Conservation (phyloP, 2,797 vertebrate genomes). For the Danio jaintianensis region DNA sequence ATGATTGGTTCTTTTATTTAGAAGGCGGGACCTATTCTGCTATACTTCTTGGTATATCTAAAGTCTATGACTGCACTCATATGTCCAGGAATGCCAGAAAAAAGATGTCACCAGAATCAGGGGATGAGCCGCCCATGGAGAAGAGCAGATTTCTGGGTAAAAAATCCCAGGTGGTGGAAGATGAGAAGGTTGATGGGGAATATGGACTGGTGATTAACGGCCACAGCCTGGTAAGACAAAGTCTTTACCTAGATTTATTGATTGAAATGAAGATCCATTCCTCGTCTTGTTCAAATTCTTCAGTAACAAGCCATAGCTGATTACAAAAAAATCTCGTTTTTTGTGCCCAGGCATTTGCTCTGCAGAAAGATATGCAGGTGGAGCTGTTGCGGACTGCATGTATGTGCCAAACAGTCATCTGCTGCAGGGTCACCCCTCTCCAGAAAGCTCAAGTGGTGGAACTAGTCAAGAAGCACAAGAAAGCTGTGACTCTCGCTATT, state of each 20-base stretch:
- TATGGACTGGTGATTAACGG: slow-evolving; percentile 92
- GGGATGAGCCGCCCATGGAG: slow-evolving; percentile 71
- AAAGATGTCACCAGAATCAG: slow-evolving; percentile 82
- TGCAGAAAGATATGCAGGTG: slow-evolving; percentile 84
- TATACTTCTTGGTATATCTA: background rate
- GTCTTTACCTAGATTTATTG: background rate
- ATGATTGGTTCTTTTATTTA: too few relatives aligned
- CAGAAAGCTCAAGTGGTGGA: slow-evolving; percentile 96
- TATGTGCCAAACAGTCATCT: slow-evolving; percentile 93
- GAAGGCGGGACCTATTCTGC: too few relatives aligned
- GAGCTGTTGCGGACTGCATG: slow-evolving; percentile 88
- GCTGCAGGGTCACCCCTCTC: slow-evolving; percentile 92
- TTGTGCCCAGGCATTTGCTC: slow-evolving; percentile 81
- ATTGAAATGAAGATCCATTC: background rate
- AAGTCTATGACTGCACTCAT: background rate
- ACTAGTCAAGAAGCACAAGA: slow-evolving; percentile 93
- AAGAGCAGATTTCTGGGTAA: slow-evolving; percentile 69
- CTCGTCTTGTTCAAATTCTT: background rate
- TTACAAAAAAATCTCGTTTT: background rate
- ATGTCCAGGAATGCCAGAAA: slow-evolving; percentile 80
- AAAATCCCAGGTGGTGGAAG: slow-evolving; percentile 71
- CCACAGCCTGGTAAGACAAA: slow-evolving; percentile 88
- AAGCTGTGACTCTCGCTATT: slow-evolving; percentile 89
- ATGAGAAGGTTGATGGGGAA: slow-evolving; percentile 81
- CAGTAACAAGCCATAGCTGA: background rate